These are phyloP conservation scores for Diplosoma virens DNA, from an alignment of 23 tunicate species.

Conservation along the genomic window DNA sequence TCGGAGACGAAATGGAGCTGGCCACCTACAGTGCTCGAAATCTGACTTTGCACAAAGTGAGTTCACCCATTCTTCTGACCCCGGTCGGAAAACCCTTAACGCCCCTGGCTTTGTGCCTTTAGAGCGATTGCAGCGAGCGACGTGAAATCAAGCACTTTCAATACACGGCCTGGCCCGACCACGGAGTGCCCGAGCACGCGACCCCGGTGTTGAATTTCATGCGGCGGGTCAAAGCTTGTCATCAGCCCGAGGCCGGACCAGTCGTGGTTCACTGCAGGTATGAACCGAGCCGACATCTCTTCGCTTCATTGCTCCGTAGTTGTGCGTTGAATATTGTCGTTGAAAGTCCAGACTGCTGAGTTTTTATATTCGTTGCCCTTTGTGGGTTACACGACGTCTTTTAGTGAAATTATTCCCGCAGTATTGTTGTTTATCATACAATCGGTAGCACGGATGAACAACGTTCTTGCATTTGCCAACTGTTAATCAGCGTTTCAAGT, in stretches of 20 bases:
- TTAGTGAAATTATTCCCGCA: too few species aligned
- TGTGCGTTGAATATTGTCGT: too few species aligned
- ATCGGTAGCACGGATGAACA: too few species aligned
- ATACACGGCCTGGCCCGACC: slow-evolving; percentile 99
- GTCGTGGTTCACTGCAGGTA: slow-evolving; percentile 96
- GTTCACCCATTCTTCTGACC: neutral
- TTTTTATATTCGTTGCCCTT: too few species aligned
- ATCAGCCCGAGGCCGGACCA: slow-evolving; percentile 71
- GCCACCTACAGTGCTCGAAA: slow-evolving; percentile 81
- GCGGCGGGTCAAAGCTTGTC: slow-evolving; percentile 66
- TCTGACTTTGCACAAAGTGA: slow-evolving; percentile 56
- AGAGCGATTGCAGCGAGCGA: slow-evolving; percentile 70
- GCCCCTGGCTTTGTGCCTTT: neutral
- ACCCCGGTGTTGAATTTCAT: slow-evolving; percentile 91
- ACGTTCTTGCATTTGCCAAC: too few species aligned
- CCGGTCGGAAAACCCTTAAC: neutral
- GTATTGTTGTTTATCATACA: too few species aligned
- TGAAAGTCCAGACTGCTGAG: too few species aligned
- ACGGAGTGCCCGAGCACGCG: slow-evolving; percentile 97
- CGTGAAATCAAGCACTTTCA: slow-evolving; percentile 91
- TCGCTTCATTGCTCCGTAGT: too few species aligned
- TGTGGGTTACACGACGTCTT: too few species aligned
- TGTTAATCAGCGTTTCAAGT: too few species aligned
- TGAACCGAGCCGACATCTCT: too few species aligned
- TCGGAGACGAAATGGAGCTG: slow-evolving; percentile 79